Evolutionary conservation across 2,113 vertebrate genomes (phyloP).

Genomic region (Pangasianodon hypophthalmus): DNA sequence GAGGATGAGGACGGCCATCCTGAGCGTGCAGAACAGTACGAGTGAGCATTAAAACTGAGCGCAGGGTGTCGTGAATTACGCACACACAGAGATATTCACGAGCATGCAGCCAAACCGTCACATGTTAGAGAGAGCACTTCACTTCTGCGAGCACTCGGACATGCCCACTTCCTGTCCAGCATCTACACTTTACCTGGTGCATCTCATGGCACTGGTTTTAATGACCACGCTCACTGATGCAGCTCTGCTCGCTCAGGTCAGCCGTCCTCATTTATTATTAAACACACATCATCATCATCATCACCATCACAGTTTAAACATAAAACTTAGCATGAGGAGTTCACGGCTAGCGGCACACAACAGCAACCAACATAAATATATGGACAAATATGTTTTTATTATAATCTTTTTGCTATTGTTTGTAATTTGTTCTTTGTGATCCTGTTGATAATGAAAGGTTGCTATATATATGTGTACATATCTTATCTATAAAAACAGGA

Average conservation of each 20-base stretch:
- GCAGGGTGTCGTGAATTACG: too few relatives aligned
- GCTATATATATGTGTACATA: not conserved
- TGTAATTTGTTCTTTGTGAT: not conserved
- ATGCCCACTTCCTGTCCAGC: not conserved
- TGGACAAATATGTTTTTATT: not conserved
- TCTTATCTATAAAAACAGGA: not conserved
- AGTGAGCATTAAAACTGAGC: not conserved
- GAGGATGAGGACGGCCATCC: not conserved
- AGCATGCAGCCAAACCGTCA: not conserved
- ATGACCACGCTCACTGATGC: not conserved
- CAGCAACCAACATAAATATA: not conserved
- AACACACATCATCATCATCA: not conserved
- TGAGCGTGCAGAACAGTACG: not conserved
- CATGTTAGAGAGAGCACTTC: not conserved
- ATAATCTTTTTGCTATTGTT: not conserved
- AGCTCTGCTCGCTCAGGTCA: not conserved
- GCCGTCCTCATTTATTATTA: not conserved
- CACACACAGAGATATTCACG: not conserved
- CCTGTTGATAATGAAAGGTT: not conserved
- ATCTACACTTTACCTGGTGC: not conserved
- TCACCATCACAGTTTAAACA: not conserved
- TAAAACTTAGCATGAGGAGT: not conserved
- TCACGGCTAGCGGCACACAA: not conserved
- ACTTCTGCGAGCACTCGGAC: not conserved
- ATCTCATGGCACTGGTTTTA: not conserved